Conservation (phyloP, 1,140 invertebrate species). For the Cotesia chilonis region DNA sequence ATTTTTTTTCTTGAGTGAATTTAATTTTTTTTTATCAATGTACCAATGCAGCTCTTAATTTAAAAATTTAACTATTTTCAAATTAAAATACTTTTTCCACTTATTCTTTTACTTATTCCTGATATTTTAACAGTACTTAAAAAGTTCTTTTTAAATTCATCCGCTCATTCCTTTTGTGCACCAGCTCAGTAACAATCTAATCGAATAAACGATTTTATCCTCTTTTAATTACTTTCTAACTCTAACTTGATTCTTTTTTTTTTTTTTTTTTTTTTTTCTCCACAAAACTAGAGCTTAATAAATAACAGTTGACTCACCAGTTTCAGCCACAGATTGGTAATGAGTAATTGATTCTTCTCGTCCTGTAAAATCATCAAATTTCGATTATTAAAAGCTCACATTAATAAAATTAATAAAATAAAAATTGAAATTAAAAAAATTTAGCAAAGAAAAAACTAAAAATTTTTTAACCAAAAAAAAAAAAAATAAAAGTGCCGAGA, state of each 20-base stretch:
- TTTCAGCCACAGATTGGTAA: slow-evolving; percentile 92
- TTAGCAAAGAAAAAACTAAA: background rate
- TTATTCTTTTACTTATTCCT: too few relatives aligned
- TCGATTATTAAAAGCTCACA: background rate
- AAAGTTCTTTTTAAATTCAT: too few relatives aligned
- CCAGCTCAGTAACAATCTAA: too few relatives aligned
- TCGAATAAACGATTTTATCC: slow-evolving; percentile 20
- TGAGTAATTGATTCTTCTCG: slow-evolving; percentile 92
- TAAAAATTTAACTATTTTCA: too few relatives aligned
- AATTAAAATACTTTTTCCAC: too few relatives aligned
- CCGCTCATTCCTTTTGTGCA: too few relatives aligned
- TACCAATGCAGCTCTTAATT: too few relatives aligned
- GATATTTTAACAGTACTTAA: too few relatives aligned
- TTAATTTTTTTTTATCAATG: too few relatives aligned
- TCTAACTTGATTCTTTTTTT: too few relatives aligned
- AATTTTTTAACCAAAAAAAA: background rate
- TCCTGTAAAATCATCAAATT: slow-evolving; percentile 72
- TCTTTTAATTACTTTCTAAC: slow-evolving; percentile 34
- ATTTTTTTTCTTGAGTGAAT: too few relatives aligned
- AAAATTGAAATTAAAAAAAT: background rate
- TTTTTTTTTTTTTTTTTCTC: too few relatives aligned
- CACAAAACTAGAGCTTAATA: slow-evolving; percentile 37
- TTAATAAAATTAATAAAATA: slow-evolving; percentile 46
- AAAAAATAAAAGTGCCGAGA: background rate
- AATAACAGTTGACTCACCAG: slow-evolving; percentile 72